Evolutionary conservation across 2,888 invertebrate genomes (phyloP).

Genomic region (Bunonema sp.): DNA sequence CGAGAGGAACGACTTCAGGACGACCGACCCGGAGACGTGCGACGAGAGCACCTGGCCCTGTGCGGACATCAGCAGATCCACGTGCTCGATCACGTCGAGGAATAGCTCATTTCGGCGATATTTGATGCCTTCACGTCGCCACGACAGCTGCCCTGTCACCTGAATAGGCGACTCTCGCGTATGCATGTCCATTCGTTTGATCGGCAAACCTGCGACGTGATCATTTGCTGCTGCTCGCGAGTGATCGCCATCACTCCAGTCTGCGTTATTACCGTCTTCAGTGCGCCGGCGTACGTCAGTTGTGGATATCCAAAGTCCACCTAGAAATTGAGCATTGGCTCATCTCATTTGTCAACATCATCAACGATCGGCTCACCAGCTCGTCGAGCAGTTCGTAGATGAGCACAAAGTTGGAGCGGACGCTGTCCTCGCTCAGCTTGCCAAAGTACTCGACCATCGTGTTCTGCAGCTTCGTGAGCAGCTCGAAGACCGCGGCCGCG

Average conservation of each 20-base stretch:
- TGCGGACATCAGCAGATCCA: conserved; percentile 95
- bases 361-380: conserved; percentile 36
- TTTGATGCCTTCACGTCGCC: conserved; percentile 97
- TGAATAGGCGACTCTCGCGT: conserved; percentile 49
- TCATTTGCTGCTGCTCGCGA: conserved; percentile 95
- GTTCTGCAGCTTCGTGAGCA: conserved; percentile 72
- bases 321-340: conserved; percentile 50
- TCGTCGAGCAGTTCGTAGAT: conserved; percentile 96
- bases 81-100: conserved; percentile 92
- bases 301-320: conserved; percentile 98
- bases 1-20: conserved; percentile 97
- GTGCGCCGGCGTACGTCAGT: conserved; percentile 93
- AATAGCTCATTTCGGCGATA: conserved; percentile 93
- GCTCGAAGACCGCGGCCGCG: conserved; percentile 86
- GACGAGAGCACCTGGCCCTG: conserved; percentile 96
- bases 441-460: conserved; percentile 98
- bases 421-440: conserved; percentile 97
- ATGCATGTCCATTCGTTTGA: too few relatives aligned
- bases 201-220: conserved; percentile 63
- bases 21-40: conserved; percentile 95
- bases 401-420: conserved; percentile 98
- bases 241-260: conserved; percentile 69
- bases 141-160: conserved; percentile 64
- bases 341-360: not conserved
- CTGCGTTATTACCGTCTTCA: conserved; percentile 97